Base-by-base conservation (phyloP, 1,140 invertebrate species). In the Idris sp. region DNA sequence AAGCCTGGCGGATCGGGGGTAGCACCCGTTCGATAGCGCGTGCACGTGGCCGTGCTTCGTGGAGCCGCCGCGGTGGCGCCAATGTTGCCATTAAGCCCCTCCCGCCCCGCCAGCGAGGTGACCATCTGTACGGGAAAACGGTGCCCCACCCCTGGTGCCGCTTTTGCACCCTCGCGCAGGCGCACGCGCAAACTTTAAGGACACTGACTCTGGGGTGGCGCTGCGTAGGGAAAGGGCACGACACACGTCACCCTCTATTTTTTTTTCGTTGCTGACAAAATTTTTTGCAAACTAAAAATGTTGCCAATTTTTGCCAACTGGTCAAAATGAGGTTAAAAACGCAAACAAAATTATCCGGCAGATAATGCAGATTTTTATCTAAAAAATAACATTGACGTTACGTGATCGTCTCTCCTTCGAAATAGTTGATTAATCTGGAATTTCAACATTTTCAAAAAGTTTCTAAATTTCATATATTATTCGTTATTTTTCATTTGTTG, bases 21-120 rank as follows among this genome's bases (percentile, higher is more conserved):
- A 81, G 73, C 71, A 68, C 56, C 78, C 80, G 84, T 86, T 86
- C 84, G 83, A 86, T 86, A 87, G 83, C 74, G 79, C 36, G 77
- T 79, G 84, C 85, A 86, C 84, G 86, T 87, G 85, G 86, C 78
- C 78, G 76, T 58, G 78, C 73, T 87, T 87, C 83, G 48, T 64
- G 41, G 38, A 79, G 80, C 84, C 81, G 86, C 86, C 85, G 74
- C 76, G 48, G 82, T 56, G 85, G 85, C 86, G 85, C 86, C 85
- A 83, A 81, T 74, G 81, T 85, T n/a, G 75, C 81, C 77, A 84
- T 83, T 82, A 83, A 80, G 77, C 73, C 79, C 62, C 54, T 43
- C 54, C 64, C n/a, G 35, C 31, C 46, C 35, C 19, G 16, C 43
- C 67, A 31, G 30, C 26, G 25, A 22, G 7, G 43, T 8, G 51